Conservation (phyloP, 1,140 invertebrate genomes). For the Callitettix versicolor region DNA sequence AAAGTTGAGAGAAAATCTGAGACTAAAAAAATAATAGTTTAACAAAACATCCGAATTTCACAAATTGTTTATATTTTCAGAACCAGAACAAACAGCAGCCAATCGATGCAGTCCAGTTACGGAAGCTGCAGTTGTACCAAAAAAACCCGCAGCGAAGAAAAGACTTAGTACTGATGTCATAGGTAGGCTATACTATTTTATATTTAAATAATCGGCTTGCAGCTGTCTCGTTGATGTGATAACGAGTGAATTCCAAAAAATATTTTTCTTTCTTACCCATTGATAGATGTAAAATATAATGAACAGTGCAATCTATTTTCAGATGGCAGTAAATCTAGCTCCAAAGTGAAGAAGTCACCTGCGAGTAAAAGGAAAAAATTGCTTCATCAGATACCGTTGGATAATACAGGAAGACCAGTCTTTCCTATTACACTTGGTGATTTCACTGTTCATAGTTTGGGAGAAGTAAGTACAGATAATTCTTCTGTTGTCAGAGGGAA, state of each 20-base stretch:
- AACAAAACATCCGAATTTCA: too few species aligned
- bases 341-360: conserved; percentile 26
- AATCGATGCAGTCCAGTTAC: too few species aligned
- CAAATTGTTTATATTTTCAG: too few species aligned
- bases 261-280: background rate
- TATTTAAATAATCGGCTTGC: conserved; percentile 6
- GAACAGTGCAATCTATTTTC: background rate
- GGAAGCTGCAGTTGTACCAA: background rate
- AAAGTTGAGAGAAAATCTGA: too few species aligned
- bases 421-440: conserved; percentile 63
- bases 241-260: background rate
- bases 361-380: conserved; percentile 36
- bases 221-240: too few species aligned
- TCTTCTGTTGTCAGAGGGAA: too few species aligned
- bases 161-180: conserved; percentile 23
- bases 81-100: too few species aligned
- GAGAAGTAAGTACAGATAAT: conserved; percentile 44
- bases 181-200: conserved; percentile 13
- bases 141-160: conserved; percentile 24
- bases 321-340: conserved; percentile 21
- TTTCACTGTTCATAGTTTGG: conserved; percentile 64
- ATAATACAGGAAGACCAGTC: conserved; percentile 53
- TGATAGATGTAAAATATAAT: background rate
- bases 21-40: too few species aligned
- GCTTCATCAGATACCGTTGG: conserved; percentile 53